Evolutionary conservation across 2,888 invertebrate genomes (phyloP), one percentile per base, ranked within the genome.

Genomic region (Oithona nana): DNA sequence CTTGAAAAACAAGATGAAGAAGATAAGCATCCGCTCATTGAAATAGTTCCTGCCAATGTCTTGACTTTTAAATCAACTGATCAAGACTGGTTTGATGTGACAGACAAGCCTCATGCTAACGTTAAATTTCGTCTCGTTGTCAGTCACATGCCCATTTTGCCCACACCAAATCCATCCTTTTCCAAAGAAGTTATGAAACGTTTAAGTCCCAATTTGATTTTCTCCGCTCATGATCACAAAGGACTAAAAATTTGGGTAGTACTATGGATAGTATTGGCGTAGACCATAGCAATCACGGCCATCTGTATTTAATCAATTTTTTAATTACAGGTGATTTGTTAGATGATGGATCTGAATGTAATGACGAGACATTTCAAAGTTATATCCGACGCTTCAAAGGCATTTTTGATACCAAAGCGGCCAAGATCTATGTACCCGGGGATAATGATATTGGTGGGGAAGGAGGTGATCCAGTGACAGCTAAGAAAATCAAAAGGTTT

Each of bases 391-490:
- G 54, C 16, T 30, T 61, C 54, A 55, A 50, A 29, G 58, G 52
- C 57, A 65, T 66, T 28, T 56, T 28, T 61, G 50, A 63, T 48
- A 56, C 56, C 26, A 31, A 48, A 28, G 55, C 30, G 50, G 69
- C 74, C 72, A 70, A 69, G 54, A 69, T 95, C 61, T 92, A 85
- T 78, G 73, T 95, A 65, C 88, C 94, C 24, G 97, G 97, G 3
- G 97, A 97, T 72, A 97, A 97, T 74, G 97, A 97, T 71, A 88
- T 97, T 64, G 97, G 95, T 6, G 95, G 97, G 16, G 95, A 97
- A 74, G 83, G 75, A 59, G 70, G 79, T 65, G 83, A 84, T 68
- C 78, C 80, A 49, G 80, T 88, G 51, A 81, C 80, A 26, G 73
- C 75, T 55, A 73, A 79, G n/a, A 88, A 87, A 74, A 71, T 84